A percentile compares a stretch with the other conserved stretches of the same genome.
Evolutionary conservation across 1,140 invertebrate species (phyloP).

Genomic region (Apolygus lucorum): DNA sequence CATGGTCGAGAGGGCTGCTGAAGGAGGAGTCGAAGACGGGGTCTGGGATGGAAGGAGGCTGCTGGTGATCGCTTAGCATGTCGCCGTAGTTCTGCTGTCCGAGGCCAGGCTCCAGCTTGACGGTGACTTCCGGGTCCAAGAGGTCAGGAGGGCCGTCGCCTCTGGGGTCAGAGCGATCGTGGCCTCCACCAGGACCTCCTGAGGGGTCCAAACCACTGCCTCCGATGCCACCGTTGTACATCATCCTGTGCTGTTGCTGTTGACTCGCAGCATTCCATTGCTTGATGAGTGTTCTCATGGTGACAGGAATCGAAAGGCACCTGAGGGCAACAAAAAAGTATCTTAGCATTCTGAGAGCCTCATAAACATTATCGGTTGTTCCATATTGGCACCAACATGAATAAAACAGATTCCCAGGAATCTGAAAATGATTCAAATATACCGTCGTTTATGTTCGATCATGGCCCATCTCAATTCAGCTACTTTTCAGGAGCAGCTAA

Average conservation of each 20-base stretch:
- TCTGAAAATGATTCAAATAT: too few relatives aligned
- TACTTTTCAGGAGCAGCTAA: too few relatives aligned
- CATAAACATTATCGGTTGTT: too few relatives aligned
- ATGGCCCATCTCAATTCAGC: too few relatives aligned
- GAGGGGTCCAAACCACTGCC: conserved; percentile 32
- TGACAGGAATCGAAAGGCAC: conserved; percentile 83
- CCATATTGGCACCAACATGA: too few relatives aligned
- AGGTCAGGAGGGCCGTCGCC: conserved; percentile 12
- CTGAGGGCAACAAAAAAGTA: conserved; percentile 41
- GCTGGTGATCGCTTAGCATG: neutral
- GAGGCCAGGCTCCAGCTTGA: conserved; percentile 46
- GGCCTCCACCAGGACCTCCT: conserved; percentile 37
- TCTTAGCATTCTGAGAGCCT: too few relatives aligned
- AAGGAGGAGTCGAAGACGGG: conserved; percentile 1
- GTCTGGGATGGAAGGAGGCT: neutral
- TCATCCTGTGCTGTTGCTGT: conserved; percentile 8
- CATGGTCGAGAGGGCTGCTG: conserved; percentile 8
- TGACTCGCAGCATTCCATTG: conserved; percentile 25
- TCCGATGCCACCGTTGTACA: conserved; percentile 25
- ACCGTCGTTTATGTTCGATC: too few relatives aligned
- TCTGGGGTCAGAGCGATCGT: conserved; percentile 33
- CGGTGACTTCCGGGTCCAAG: conserved; percentile 40
- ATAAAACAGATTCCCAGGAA: too few relatives aligned
- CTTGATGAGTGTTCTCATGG: conserved; percentile 62
- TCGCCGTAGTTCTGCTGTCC: conserved; percentile 13